phyloP scores from a whole-genome alignment of 2,888 invertebrate species.

The Dasypogon diadema region DNA sequence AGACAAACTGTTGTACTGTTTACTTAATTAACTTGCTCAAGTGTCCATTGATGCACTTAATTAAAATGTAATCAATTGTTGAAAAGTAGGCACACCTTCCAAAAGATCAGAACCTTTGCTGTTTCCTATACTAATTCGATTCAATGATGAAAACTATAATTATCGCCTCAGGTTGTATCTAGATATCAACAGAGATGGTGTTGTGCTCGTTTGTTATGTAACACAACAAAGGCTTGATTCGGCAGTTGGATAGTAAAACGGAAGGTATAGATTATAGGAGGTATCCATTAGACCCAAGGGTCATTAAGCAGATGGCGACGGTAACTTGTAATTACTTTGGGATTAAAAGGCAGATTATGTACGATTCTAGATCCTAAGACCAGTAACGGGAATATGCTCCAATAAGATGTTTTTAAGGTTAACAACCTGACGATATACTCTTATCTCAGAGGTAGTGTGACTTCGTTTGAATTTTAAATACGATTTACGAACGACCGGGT shows the following conservation, averaged over 20 bases:
- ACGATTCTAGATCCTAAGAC: neutral
- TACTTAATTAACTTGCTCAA: neutral
- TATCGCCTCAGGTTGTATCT: neutral
- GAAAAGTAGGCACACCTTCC: conserved; percentile 22
- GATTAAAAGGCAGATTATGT: neutral
- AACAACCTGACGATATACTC: conserved; percentile 27
- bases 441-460: neutral
- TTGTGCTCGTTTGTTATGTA: neutral
- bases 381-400: conserved; percentile 21
- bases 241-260: neutral
- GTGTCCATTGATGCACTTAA: conserved; percentile 17
- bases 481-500: neutral
- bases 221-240: neutral
- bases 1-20: neutral
- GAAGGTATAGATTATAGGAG: neutral
- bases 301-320: conserved; percentile 21
- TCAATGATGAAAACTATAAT: neutral
- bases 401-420: conserved; percentile 35
- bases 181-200: neutral
- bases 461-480: conserved; percentile 28
- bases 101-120: neutral
- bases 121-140: neutral
- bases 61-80: conserved; percentile 27
- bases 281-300: conserved; percentile 17
- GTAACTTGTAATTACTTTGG: conserved; percentile 20